Base-by-base conservation (phyloP, 2,888 invertebrate genomes). In the Drosophila macrothrix region DNA sequence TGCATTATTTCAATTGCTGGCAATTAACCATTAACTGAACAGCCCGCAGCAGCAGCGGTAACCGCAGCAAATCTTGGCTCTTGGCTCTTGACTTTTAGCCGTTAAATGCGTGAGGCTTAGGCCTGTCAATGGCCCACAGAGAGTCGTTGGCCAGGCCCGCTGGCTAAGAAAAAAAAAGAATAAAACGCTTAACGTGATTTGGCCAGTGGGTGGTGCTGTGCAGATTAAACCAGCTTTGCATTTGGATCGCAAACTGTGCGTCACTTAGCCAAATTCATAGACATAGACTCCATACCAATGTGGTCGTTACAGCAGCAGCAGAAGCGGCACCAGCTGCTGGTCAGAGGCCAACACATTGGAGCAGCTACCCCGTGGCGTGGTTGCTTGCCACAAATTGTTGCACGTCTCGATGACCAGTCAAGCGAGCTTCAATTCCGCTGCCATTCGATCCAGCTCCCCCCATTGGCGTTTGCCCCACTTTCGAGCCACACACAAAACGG, bases 381-480 rank as follows among this genome's bases (percentile, higher is more conserved):
- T 67, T 79, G 76, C 80, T 68, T 79, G 85, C 85, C 70, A 67
- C 83, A 83, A 87, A 87, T 84, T 84, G 88, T 82, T 84, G 83
- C 88, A 84, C 83, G 84, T 67, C 46, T 54, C 67, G 76, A 58
- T 76, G 76, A 71, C 80, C 78, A 80, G 67, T 78, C 70, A 59
- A 67, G 70, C 70, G 61, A 31, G 39, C 76, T 67, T 43, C 78
- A 75, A 67, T 79, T 54, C 53, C 59, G n/a, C 54, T 53, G 41
- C 62, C 43, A 29, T 37, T 41, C 46, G 56, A 33, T 19, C n/a
- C 3, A 55, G 39, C 25, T 19, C 50, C 22, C 29, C 61, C 53
- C 64, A 61, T 25, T 29, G 53, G 71, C 52, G 52, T 4, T 46
- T 72, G 80, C 64, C 65, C 67, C 67, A 69, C 39, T 52, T 74